A percentile compares a stretch with the other conserved stretches of the same genome.
phyloP scores from a whole-genome alignment of 2,113 vertebrate genomes.

The Ceyx melanurus region DNA sequence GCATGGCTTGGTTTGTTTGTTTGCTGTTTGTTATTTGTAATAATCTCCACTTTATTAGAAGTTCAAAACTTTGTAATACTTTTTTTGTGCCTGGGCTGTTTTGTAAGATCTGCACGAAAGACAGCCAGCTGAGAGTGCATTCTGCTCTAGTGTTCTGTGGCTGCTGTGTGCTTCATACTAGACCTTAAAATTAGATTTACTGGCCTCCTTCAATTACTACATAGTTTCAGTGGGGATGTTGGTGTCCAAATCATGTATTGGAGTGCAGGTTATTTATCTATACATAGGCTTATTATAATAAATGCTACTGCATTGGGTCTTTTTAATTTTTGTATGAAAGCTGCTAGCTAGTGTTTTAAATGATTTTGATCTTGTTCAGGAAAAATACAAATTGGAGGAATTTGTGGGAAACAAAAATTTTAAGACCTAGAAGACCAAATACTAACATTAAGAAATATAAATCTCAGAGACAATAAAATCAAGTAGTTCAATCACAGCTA shows the following conservation, averaged over 20 bases:
- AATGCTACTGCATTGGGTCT: not conserved
- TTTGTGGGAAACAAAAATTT: not conserved
- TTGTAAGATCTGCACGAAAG: not conserved
- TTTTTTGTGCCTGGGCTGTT: not conserved
- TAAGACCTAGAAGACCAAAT: not conserved
- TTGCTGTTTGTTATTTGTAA: not conserved
- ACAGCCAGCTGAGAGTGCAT: not conserved
- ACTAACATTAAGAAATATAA: not conserved
- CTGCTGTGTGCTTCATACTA: not conserved
- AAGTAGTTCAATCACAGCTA: not conserved
- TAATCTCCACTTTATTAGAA: not conserved
- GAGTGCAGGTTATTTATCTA: not conserved
- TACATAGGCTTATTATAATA: not conserved
- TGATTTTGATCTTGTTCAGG: conserved; percentile 6
- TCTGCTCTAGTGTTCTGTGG: not conserved
- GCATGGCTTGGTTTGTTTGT: not conserved
- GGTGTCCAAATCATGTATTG: not conserved
- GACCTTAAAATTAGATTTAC: not conserved
- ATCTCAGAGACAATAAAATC: no score
- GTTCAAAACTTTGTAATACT: not conserved
- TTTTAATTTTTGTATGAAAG: not conserved
- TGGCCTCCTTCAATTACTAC: not conserved
- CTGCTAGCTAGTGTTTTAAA: not conserved
- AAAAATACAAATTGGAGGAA: not conserved
- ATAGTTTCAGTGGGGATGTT: not conserved